Percentiles rank a stretch among this genome's conserved stretches.
These are phyloP conservation scores for Camponotus fellah DNA, from an alignment of 2,888 invertebrate species.

Conservation along the genomic window DNA sequence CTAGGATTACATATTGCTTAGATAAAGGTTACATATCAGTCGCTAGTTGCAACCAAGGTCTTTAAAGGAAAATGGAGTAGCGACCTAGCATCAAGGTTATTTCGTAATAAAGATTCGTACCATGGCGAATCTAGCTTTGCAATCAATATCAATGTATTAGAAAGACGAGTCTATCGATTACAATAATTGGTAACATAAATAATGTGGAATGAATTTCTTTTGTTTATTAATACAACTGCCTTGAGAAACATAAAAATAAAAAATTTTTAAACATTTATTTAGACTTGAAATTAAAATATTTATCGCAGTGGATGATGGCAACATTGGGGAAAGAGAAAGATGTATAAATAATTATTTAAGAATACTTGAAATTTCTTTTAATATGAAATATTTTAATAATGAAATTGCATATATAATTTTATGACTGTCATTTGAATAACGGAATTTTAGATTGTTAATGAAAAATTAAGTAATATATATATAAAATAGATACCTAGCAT, in stretches of 20 bases:
- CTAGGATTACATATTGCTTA: slow-evolving; percentile 17
- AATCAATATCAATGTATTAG: slow-evolving; percentile 71
- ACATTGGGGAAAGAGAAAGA: slow-evolving; percentile 25
- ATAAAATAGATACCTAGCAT: neutral
- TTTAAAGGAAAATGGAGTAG: slow-evolving; percentile 76
- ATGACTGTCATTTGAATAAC: neutral
- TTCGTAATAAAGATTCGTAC: slow-evolving; percentile 67
- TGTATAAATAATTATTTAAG: slow-evolving; percentile 14
- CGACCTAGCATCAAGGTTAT: slow-evolving; percentile 71
- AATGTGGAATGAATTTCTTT: slow-evolving; percentile 9
- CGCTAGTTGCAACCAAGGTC: slow-evolving; percentile 62
- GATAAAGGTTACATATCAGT: slow-evolving; percentile 61
- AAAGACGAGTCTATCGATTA: slow-evolving; percentile 56
- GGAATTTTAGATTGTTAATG: neutral
- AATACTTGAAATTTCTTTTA: neutral
- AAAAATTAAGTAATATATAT: neutral
- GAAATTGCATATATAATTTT: slow-evolving; percentile 4
- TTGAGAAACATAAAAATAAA: neutral
- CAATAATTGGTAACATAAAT: slow-evolving; percentile 50
- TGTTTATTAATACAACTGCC: slow-evolving; percentile 27
- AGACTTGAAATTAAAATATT: slow-evolving; percentile 27
- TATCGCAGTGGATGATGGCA: slow-evolving; percentile 12
- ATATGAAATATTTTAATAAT: neutral
- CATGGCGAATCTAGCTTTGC: slow-evolving; percentile 64
- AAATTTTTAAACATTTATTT: slow-evolving; percentile 26